Conservation (phyloP, 2,797 vertebrate species). For the Saxicola maurus region DNA sequence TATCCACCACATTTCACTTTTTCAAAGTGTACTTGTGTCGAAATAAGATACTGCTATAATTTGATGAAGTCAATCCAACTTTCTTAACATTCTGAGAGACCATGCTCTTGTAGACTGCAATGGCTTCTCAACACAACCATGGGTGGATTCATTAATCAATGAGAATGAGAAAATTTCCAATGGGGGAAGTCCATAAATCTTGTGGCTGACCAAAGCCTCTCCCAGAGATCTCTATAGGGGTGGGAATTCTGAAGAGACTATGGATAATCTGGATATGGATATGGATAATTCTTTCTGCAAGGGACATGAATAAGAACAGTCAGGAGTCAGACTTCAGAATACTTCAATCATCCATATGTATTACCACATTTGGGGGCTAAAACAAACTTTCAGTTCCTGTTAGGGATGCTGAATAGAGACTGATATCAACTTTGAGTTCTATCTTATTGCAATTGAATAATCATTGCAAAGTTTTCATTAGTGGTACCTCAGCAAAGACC, state of each 20-base stretch:
- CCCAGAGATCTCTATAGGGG: neutral
- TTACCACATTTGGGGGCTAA: neutral
- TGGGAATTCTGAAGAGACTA: neutral
- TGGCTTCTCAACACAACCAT: neutral
- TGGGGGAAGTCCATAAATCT: rapidly evolving
- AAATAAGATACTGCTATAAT: neutral
- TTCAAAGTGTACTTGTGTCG: neutral
- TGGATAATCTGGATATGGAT: rapidly evolving
- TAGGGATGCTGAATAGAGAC: neutral
- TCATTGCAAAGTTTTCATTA: neutral
- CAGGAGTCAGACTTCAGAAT: neutral
- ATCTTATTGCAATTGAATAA: neutral
- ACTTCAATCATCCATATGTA: neutral
- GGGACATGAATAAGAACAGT: neutral
- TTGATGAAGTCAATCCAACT: neutral
- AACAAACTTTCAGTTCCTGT: neutral
- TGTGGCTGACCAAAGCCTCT: neutral
- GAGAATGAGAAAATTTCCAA: neutral
- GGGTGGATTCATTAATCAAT: neutral
- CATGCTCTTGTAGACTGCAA: neutral
- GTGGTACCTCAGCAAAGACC: neutral
- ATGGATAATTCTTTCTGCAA: neutral
- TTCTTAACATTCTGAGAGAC: neutral
- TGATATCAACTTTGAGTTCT: neutral
- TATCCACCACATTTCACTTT: neutral